phyloP scores from a whole-genome alignment of 2,888 invertebrate genomes.

The Drosophila engyochracea region DNA sequence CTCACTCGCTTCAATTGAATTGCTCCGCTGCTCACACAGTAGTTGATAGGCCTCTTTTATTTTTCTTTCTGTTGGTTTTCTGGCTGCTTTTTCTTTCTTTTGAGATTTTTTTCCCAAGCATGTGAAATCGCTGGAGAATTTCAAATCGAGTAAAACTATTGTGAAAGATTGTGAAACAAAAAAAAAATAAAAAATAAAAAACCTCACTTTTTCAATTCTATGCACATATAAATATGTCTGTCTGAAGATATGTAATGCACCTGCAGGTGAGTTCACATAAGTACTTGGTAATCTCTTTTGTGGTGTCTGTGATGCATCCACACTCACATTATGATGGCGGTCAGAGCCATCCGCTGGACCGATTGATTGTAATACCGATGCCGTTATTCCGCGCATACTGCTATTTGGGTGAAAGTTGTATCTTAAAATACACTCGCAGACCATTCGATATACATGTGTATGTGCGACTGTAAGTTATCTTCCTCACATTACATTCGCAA shows the following conservation, averaged over 20 bases:
- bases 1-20: constrained; percentile 58
- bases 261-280: constrained; percentile 47
- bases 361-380: constrained; percentile 66
- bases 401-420: constrained; percentile 68
- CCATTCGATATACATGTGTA: constrained; percentile 16
- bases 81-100: constrained; percentile 66
- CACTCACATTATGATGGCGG: constrained; percentile 32
- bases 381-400: constrained; percentile 49
- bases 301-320: constrained; percentile 15
- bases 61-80: constrained; percentile 18
- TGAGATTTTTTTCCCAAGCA: constrained; percentile 65
- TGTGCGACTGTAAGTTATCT: constrained; percentile 3
- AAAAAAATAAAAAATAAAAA: not conserved
- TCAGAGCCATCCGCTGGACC: constrained; percentile 53
- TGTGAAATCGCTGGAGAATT: constrained; percentile 57
- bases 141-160: constrained; percentile 43
- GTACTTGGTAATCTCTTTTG: constrained; percentile 42
- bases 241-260: constrained; percentile 14
- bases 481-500: constrained; percentile 4
- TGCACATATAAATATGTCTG: constrained; percentile 14
- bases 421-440: constrained; percentile 39
- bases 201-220: constrained; percentile 48
- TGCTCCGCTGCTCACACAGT: constrained; percentile 50
- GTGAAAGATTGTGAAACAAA: constrained; percentile 24
- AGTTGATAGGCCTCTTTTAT: constrained; percentile 60